Evolutionary conservation across 1,140 invertebrate genomes (phyloP).

Genomic region (Bombyx mori): DNA sequence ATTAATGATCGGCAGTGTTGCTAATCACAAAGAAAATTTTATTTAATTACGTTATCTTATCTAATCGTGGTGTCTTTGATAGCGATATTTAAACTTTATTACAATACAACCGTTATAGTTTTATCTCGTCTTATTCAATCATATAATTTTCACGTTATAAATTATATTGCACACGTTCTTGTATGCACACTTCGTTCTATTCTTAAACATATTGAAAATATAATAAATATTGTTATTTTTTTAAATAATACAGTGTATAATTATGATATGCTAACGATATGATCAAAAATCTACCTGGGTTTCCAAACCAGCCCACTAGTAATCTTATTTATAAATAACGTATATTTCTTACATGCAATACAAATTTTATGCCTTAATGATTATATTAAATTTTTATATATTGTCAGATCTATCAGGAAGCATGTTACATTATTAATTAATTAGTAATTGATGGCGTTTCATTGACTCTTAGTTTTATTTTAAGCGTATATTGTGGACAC

Average conservation of each 20-base stretch:
- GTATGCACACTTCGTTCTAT: too few relatives aligned
- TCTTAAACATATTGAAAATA: too few relatives aligned
- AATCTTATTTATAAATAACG: conserved; percentile 19
- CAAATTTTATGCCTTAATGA: conserved; percentile 43
- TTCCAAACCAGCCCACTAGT: conserved; percentile 38
- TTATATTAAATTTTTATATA: conserved; percentile 53
- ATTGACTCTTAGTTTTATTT: conserved; percentile 31
- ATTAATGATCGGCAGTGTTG: too few relatives aligned
- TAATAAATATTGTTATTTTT: too few relatives aligned
- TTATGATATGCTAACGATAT: conserved; percentile 67
- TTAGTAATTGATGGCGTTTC: conserved; percentile 55
- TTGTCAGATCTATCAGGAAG: conserved; percentile 70
- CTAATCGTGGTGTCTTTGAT: too few relatives aligned
- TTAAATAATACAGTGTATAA: conserved; percentile 17
- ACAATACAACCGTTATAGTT: too few relatives aligned
- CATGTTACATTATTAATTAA: conserved; percentile 63
- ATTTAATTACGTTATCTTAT: too few relatives aligned
- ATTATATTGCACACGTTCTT: too few relatives aligned
- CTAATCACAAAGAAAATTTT: too few relatives aligned
- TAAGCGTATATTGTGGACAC: not conserved
- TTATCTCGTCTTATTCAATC: too few relatives aligned
- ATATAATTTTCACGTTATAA: too few relatives aligned
- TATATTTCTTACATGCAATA: conserved; percentile 46
- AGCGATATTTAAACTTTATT: too few relatives aligned
- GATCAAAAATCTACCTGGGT: conserved; percentile 63